Evolutionary conservation across 2,797 vertebrate genomes (phyloP).

Genomic region (Cynopterus sphinx): DNA sequence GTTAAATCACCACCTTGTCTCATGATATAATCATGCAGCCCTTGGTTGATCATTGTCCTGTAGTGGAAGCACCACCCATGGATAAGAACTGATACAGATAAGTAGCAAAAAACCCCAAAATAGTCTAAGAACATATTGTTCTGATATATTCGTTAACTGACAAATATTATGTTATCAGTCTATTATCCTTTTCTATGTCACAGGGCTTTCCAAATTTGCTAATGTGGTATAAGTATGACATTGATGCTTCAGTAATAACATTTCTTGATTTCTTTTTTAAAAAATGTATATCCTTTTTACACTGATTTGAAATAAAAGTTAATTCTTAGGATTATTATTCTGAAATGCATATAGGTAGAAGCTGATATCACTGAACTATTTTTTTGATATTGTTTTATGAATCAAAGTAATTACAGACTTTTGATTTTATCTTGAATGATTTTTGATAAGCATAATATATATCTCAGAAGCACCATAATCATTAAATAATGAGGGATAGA

Average conservation of each 20-base stretch:
- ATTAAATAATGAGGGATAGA: neutral
- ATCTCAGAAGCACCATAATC: neutral
- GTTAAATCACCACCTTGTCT: neutral
- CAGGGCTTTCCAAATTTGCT: neutral
- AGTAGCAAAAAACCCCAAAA: neutral
- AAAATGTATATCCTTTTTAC: neutral
- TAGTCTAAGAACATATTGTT: neutral
- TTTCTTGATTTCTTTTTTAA: neutral
- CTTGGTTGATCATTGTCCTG: neutral
- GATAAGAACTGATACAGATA: neutral
- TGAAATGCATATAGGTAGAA: neutral
- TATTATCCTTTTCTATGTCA: neutral
- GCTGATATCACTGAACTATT: neutral
- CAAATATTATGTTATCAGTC: neutral
- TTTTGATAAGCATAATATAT: neutral
- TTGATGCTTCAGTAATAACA: neutral
- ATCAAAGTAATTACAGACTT: neutral
- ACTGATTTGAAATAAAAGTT: neutral
- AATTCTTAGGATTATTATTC: neutral
- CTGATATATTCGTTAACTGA: no score
- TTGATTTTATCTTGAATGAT: neutral
- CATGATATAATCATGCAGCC: neutral
- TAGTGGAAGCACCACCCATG: neutral
- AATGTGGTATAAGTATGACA: neutral
- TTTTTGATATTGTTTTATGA: neutral